Base-by-base conservation (phyloP, 2,888 invertebrate species). In the Digitonthophagus gazella region DNA sequence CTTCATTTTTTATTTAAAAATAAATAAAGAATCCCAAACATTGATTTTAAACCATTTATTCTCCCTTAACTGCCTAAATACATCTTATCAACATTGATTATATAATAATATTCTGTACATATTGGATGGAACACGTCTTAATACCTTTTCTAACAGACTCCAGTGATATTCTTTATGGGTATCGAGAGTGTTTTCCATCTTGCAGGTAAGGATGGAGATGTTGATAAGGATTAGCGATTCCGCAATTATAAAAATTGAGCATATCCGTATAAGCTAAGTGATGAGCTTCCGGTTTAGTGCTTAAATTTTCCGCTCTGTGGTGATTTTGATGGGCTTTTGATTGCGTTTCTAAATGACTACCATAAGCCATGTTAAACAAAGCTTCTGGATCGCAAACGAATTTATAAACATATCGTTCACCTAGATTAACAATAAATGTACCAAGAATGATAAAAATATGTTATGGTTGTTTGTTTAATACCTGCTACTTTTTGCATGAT, bases 401-500 rank as follows among this genome's bases (percentile, higher is more conserved):
- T 80, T 96, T 95, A 85, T 97, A 97, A 8, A 97, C 97, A 84
- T 97, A 97, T 77, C 97, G 89, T 80, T 97, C 97, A 0, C 97
- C 95, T 90, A 82, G 16, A 81, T 55, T 58, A 20, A 20, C 6
- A n/a, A 63, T 18, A n/a, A n/a, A n/a, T n/a, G n/a, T n/a, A n/a
- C 18, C 6, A 11, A 14, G 14, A 4, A 5, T 68, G 8, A 11
- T 58, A 65, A 6, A 22, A n/a, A n/a, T 2, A 65, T 67, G 65
- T 18, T 54, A 16, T 44, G 5, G 55, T 64, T 15, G 11, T 68
- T 20, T 20, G 15, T 15, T 0, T 55, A 22, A 70, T 83, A 87
- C 93, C 96, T 68, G 95, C 94, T 0, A 97, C 97, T 83, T 97
- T 97, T 84, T 97, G 97, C 96, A 97, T 97, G 78, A 97, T 97